Evolutionary conservation across 1,140 invertebrate species (phyloP), one percentile per base, ranked within the genome.

Genomic region (Sycobia sp.): DNA sequence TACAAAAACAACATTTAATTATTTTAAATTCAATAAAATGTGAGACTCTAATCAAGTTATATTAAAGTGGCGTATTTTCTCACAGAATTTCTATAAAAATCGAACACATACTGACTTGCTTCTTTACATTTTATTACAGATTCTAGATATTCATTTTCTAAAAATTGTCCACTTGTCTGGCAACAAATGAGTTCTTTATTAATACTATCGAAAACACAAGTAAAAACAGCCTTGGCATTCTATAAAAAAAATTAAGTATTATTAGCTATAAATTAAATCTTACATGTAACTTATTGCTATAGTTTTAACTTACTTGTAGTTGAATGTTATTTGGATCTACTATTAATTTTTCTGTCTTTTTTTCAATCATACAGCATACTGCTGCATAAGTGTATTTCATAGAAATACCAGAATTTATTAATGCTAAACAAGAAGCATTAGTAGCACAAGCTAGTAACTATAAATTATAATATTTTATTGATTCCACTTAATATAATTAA

Each of bases 331-430:
- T 79, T 2, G 91, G 90, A 81, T 92, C 89, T 3, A 94, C 60
- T 50, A 89, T 74, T 16, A 93, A 77, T 47, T 88, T 79, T 3
- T 86, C 88, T 8, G 75, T 72, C 2, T 86, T 67, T 13, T 84
- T 77, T 60, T 88, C 84, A 13, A 95, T 83, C 57, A 87, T 87
- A 77, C 91, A 92, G 44, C 85, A 84, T 1, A 92, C 84, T 0
- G 90, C 90, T n/a, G 90, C 92, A 67, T 95, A 86, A 29, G 90
- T 85, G 73, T 85, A 91, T 65, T 89, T 89, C 87, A 96, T 89
- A 13, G 89, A 84, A 14, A 95, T 76, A 23, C 92, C 89, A 2
- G 91, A 88, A 79, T 93, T 90, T 7, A 95, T 83, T 34, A 95
- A 77, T 0, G 92, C 91, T 23, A 95, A 76, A 76, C 90, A 94